These are phyloP conservation scores for Penaeus indicus DNA, from an alignment of 1,140 invertebrate species.

Conservation along the genomic window DNA sequence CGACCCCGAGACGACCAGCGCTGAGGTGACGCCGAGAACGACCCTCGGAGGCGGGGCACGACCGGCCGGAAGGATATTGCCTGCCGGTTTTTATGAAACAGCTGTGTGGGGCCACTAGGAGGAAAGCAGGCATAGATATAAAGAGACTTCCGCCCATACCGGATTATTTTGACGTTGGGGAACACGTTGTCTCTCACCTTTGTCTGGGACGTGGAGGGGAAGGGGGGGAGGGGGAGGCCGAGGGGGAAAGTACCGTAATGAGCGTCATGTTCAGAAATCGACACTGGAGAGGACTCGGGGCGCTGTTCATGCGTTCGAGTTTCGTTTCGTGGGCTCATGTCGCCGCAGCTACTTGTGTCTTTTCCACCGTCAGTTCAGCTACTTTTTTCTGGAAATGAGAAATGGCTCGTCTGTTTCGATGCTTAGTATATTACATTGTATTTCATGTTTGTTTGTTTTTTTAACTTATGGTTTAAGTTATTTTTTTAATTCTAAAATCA, in stretches of 20 bases:
- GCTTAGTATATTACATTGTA: too few relatives aligned
- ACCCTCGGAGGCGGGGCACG: background rate
- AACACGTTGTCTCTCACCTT: slow-evolving; percentile 49
- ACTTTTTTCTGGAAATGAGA: too few relatives aligned
- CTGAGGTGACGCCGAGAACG: background rate
- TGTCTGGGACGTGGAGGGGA: slow-evolving; percentile 33
- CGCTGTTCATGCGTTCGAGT: too few relatives aligned
- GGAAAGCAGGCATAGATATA: slow-evolving; percentile 23
- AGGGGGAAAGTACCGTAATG: background rate
- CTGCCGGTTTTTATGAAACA: slow-evolving; percentile 46
- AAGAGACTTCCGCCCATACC: slow-evolving; percentile 46
- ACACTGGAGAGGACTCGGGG: too few relatives aligned
- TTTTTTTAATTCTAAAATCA: too few relatives aligned
- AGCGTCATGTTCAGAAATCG: background rate
- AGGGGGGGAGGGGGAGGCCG: background rate
- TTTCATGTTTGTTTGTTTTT: too few relatives aligned
- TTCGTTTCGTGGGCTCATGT: too few relatives aligned
- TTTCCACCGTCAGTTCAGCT: too few relatives aligned
- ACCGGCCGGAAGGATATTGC: slow-evolving; percentile 36
- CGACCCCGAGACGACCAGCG: too few relatives aligned
- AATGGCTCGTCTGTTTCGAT: too few relatives aligned
- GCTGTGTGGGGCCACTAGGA: slow-evolving; percentile 45
- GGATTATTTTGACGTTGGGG: background rate
- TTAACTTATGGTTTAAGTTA: too few relatives aligned
- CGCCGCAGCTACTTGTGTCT: too few relatives aligned